Evolutionary conservation across 2,113 vertebrate species (phyloP).

Genomic region (Varanus salvator): DNA sequence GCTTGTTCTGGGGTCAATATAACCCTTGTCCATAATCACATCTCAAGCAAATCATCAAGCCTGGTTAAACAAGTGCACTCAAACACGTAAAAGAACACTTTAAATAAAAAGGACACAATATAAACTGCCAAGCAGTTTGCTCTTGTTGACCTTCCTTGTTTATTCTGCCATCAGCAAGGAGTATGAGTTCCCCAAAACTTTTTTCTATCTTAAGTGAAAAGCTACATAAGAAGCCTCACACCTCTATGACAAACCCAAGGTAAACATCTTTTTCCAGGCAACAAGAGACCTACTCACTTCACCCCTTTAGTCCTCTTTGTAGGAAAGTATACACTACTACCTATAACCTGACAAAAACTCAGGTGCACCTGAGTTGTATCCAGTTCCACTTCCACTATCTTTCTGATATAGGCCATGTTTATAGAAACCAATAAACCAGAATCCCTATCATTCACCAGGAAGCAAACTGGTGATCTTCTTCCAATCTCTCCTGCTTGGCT

Average conservation of each 20-base stretch:
- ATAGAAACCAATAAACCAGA: not conserved
- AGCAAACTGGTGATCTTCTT: not conserved
- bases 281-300: not conserved
- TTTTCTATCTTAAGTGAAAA: conserved; percentile 5
- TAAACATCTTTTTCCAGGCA: not conserved
- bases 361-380: not conserved
- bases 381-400: not conserved
- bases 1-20: conserved; percentile 42
- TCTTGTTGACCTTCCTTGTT: conserved; percentile 14
- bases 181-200: conserved; percentile 32
- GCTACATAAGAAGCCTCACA: not conserved
- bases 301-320: not conserved
- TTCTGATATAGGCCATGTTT: not conserved
- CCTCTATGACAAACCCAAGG: not conserved
- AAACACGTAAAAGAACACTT: conserved; percentile 6
- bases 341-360: not conserved
- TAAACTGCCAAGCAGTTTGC: not conserved
- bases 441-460: not conserved
- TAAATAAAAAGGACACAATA: not conserved
- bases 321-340: not conserved
- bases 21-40: not conserved
- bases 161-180: conserved; percentile 22
- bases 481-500: not conserved
- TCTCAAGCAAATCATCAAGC: conserved; percentile 21
- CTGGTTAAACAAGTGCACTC: not conserved